These are phyloP conservation scores for Neomonachus schauinslandi DNA, from an alignment of 2,113 vertebrate genomes.

Conservation along the genomic window DNA sequence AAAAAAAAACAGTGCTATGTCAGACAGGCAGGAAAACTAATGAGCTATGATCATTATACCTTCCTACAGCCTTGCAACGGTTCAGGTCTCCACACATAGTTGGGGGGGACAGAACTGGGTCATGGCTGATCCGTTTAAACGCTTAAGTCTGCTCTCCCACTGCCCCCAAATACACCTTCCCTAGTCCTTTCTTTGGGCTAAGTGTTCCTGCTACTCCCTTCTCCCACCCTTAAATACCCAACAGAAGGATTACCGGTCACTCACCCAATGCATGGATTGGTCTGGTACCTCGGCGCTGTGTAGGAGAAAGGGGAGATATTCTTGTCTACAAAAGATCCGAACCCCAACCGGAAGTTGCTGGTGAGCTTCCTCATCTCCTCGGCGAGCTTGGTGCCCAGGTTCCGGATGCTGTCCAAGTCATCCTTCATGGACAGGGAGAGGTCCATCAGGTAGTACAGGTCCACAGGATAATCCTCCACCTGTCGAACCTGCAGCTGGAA, in stretches of 20 bases:
- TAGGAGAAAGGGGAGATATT: constrained; percentile 99
- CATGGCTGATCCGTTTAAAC: background rate
- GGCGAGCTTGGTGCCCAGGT: constrained; percentile 95
- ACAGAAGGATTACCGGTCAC: constrained; percentile 64
- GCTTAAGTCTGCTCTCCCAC: background rate
- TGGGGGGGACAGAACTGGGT: background rate
- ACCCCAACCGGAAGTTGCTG: constrained; percentile 98
- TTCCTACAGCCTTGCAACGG: background rate
- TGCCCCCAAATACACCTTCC: background rate
- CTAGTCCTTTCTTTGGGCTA: background rate
- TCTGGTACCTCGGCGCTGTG: constrained; percentile 93
- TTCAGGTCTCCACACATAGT: background rate
- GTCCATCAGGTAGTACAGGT: constrained; percentile 99
- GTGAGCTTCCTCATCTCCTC: constrained; percentile 98
- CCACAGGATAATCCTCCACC: constrained; percentile 98
- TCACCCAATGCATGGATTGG: constrained; percentile 97
- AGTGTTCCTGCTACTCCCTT: background rate
- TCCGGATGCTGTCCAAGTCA: constrained; percentile 95
- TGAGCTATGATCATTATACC: too few relatives aligned
- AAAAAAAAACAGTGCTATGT: background rate
- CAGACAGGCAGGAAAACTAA: background rate
- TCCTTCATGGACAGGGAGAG: constrained; percentile 99
- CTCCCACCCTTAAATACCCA: background rate
- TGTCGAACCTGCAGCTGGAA: constrained; percentile 97
- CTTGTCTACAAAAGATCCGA: constrained; percentile 98